Conservation (phyloP, 2,113 vertebrate species). For the Serilophus lunatus region DNA sequence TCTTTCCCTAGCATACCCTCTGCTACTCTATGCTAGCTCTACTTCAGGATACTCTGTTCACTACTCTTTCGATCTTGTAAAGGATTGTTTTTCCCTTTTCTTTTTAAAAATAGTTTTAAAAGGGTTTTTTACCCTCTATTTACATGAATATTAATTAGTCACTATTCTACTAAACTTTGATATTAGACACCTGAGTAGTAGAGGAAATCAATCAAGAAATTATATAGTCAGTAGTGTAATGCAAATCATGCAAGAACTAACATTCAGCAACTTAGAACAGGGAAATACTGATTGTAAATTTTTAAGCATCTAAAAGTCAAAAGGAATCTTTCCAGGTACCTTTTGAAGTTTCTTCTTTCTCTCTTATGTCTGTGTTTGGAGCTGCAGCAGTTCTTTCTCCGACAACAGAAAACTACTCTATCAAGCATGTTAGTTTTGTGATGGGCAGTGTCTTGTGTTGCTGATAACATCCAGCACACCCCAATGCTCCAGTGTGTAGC, state of each 20-base stretch:
- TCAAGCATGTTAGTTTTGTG: not conserved
- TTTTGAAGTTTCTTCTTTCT: not conserved
- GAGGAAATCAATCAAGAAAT: not conserved
- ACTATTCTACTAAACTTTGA: not conserved
- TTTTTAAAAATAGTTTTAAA: not conserved
- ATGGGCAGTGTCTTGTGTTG: not conserved
- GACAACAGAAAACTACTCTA: not conserved
- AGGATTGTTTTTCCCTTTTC: not conserved
- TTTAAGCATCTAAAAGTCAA: not conserved
- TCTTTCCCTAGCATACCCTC: not conserved
- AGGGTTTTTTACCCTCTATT: not conserved
- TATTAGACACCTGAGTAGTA: not conserved
- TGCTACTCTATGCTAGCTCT: not conserved
- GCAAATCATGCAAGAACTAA: not conserved
- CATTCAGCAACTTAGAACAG: not conserved
- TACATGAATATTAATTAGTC: not conserved
- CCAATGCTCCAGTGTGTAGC: not conserved
- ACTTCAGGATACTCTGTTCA: not conserved
- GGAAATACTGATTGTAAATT: not conserved
- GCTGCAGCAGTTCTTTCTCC: not conserved
- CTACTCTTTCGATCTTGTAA: not conserved
- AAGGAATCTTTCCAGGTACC: not conserved
- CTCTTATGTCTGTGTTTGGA: not conserved
- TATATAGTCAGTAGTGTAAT: not conserved
- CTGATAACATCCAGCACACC: not conserved